Conservation (phyloP, 1,140 invertebrate species). For the Drosophila albomicans region DNA sequence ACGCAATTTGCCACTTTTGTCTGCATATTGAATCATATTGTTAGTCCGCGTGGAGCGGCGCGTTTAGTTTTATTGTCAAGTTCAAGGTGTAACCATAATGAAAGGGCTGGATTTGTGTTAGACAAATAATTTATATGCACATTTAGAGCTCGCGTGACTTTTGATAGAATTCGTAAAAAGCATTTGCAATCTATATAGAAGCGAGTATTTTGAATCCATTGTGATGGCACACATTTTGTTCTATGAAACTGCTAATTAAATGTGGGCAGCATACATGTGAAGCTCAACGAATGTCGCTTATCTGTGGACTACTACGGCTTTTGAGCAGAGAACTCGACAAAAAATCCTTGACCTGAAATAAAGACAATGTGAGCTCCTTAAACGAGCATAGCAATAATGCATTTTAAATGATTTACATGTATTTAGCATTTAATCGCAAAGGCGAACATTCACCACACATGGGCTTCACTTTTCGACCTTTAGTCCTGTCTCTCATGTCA, state of each 20-base stretch:
- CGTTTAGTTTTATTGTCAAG: conserved; percentile 53
- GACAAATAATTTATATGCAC: conserved; percentile 17
- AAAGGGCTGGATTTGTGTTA: neutral
- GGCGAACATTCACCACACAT: neutral
- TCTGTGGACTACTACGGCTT: neutral
- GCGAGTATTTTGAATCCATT: neutral
- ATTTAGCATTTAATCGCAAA: conserved; percentile 24
- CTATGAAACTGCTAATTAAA: conserved; percentile 16
- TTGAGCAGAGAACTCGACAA: neutral
- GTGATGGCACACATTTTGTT: neutral
- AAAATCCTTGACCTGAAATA: conserved; percentile 47
- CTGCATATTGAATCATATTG: conserved; percentile 17
- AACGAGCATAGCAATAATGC: conserved; percentile 44
- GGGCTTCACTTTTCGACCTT: neutral
- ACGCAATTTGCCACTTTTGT: conserved; percentile 57
- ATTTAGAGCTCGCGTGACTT: conserved; percentile 27
- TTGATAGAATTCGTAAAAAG: conserved; percentile 3
- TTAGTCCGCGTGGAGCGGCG: neutral
- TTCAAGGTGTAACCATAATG: conserved; percentile 54
- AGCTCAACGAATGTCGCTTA: neutral
- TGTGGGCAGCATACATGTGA: neutral
- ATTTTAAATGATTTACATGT: conserved; percentile 48
- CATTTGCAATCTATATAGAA: neutral
- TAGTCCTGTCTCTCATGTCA: conserved; percentile 23
- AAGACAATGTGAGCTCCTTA: conserved; percentile 12